Base-by-base conservation (phyloP, 1,140 invertebrate genomes). In the Sinonovacula constricta region DNA sequence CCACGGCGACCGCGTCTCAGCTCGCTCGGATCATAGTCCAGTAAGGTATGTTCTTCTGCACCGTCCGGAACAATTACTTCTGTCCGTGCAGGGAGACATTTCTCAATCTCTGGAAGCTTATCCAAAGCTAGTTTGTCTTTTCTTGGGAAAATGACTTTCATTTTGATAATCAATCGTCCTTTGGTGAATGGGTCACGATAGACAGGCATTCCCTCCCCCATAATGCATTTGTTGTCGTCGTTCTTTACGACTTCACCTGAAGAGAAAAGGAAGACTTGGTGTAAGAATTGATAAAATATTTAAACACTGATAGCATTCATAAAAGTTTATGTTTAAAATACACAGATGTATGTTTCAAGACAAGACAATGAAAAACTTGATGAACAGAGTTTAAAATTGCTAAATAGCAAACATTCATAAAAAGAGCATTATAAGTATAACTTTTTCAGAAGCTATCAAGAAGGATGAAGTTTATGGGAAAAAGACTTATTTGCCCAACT, bases 181-280 rank as follows among this genome's bases (percentile, higher is more conserved):
- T 97, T 98, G 85, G 98, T 97, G 90, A 98, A 97, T 53, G 98
- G 98, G 93, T 98, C 98, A 88, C 97, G 97, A 88, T 97, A 97
- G 71, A 95, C 94, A 0, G 99, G 99, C 99, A 99, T 99, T 70
- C 97, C 97, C 92, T 99, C 98, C 84, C 95, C 95, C 75, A 95
- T 83, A 56, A 99, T 94, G 91, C 95, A 97, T 91, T 98, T 99
- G 12, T 98, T 93, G 83, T 97, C 96, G 77, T 95, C 95, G 89
- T 97, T 96, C 88, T 98, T 97, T 12, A 94, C 93, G 14, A 95
- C 93, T 90, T 95, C 95, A 82, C 96, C 96, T 94, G 86, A 56
- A 91, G 89, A 31, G n/a, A n/a, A n/a, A n/a, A n/a, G n/a, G n/a
- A n/a, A n/a, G n/a, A n/a, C n/a, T n/a, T n/a, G n/a, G n/a, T n/a